Base-by-base conservation (phyloP, 2,797 vertebrate genomes). In the Bovichtus diacanthus region DNA sequence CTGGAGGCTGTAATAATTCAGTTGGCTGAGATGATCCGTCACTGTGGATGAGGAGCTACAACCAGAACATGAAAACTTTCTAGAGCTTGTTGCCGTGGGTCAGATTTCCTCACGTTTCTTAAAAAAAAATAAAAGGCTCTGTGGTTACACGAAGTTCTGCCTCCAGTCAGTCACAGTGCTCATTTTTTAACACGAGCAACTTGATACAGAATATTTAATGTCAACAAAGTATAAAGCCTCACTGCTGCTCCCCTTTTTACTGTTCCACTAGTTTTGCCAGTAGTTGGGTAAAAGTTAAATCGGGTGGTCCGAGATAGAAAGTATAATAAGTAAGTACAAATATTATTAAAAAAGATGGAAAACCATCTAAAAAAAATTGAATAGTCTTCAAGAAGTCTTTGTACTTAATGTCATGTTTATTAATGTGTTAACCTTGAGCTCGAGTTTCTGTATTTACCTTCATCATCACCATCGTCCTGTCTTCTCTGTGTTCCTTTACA, bases 401-500 rank as follows among this genome's bases (percentile, higher is more conserved):
- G 15, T 47, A 13, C 51, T 53, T 25, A 2, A 27, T n/a, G 23
- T n/a, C 11, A 62, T 44, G 16, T 21, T 7, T n/a, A 25, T 53
- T 13, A 15, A 46, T 34, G 13, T 34, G 5, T 56, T 18, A 36
- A 25, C 29, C 12, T 29, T 25, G 6, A 34, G 34, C n/a, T 18
- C 1, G 53, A 9, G 10, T 36, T 41, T 60, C 13, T 65, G 34
- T 51, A 11, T 62, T 46, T 4, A 41, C 2, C 46, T 68, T 61
- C n/a, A 46, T 61, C 44, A 39, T 58, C 15, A 18, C 46, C 36
- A 19, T 19, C 5, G 1, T 54, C 25, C n/a, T 58, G 9, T 39
- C 58, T 2, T 76, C 27, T 63, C 47, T 60, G 13, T 83, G 36
- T 81, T 55, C 53, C 41, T 80, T 83, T 92, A 23, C 88, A 99